Evolutionary conservation across 2,113 vertebrate species (phyloP).

Genomic region (Psephotus haematonotus): DNA sequence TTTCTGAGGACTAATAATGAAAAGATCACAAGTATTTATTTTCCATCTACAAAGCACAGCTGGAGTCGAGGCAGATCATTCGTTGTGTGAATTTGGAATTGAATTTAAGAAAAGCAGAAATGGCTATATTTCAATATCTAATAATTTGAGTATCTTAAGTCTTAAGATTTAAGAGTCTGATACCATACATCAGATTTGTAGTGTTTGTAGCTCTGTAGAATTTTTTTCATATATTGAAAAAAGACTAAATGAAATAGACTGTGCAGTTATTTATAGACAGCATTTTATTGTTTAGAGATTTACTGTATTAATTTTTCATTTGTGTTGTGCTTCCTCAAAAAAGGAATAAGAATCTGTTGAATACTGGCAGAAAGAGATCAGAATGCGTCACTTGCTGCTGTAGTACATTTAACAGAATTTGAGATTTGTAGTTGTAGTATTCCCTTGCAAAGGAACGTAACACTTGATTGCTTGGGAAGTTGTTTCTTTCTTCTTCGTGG

Average conservation of each 20-base stretch:
- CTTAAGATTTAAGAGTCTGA: not conserved
- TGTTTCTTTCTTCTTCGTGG: not conserved
- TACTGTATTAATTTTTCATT: not conserved
- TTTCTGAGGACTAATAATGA: not conserved
- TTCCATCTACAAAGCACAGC: not conserved
- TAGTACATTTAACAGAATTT: not conserved
- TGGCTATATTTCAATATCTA: not conserved
- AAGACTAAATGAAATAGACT: not conserved
- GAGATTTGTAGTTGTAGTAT: not conserved
- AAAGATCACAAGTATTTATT: not conserved
- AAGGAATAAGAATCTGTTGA: not conserved
- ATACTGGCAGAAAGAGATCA: not conserved
- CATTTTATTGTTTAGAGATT: not conserved
- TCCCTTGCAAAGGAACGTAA: not conserved
- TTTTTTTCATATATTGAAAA: slow-evolving; percentile 41
- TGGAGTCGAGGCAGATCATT: not conserved
- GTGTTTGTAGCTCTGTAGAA: slow-evolving; percentile 25
- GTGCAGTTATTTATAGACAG: not conserved
- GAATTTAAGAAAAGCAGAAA: not conserved
- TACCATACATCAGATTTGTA: not conserved
- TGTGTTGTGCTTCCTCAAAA: not conserved
- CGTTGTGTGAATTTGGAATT: not conserved
- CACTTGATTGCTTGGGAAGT: not conserved
- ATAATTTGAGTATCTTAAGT: not conserved
- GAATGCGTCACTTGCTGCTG: not conserved